These are phyloP conservation scores for Indri indri DNA, from an alignment of 2,113 vertebrate genomes.

Conservation along the genomic window DNA sequence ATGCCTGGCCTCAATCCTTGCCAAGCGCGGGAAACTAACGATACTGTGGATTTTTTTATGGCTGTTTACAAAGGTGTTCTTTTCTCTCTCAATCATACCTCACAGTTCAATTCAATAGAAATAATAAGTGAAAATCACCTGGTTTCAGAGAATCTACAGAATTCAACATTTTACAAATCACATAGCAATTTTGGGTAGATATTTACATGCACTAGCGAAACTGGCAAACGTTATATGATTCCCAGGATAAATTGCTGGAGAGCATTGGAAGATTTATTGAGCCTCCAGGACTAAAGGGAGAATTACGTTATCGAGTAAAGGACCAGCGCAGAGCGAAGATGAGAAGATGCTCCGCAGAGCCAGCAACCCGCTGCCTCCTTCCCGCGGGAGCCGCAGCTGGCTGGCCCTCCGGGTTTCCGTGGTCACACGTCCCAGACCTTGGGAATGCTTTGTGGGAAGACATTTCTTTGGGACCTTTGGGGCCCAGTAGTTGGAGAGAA, in stretches of 20 bases:
- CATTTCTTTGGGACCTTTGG: neutral
- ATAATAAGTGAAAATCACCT: neutral
- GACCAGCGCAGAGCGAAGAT: neutral
- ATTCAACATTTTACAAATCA: neutral
- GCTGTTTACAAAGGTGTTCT: neutral
- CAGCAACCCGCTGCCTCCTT: neutral
- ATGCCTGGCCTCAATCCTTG: neutral
- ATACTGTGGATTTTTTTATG: neutral
- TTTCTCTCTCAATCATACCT: neutral
- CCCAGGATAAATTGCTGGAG: neutral
- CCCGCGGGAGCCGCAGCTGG: neutral
- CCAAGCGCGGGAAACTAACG: fast-evolving
- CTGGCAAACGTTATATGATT: neutral
- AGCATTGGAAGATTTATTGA: neutral
- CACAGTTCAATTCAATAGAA: neutral
- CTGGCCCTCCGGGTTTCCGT: fast-evolving
- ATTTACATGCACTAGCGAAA: neutral
- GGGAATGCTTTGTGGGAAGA: neutral
- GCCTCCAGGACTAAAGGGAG: neutral
- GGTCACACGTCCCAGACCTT: neutral
- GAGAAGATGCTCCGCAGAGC: fast-evolving
- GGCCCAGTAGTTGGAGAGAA: neutral
- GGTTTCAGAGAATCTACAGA: neutral
- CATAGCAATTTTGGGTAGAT: neutral
- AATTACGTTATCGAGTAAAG: neutral